A percentile compares a stretch with the other conserved stretches of the same genome.
Conservation (phyloP, 2,888 invertebrate genomes). For the Drosophila suboccidentalis region DNA sequence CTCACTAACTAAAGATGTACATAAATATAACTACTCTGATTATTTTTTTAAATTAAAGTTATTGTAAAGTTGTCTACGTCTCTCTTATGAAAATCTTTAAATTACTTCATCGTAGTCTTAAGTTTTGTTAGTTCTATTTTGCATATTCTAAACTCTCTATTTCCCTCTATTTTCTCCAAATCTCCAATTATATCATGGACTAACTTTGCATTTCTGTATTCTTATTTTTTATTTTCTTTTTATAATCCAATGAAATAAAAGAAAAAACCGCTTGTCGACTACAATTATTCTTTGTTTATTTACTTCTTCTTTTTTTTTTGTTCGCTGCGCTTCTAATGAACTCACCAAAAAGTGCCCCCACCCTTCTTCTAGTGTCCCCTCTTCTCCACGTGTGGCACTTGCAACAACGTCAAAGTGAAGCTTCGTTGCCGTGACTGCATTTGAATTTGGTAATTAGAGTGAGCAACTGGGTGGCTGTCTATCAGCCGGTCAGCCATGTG, state of each 20-base stretch:
- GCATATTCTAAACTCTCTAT: no score
- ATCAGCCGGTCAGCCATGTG: slow-evolving; percentile 77
- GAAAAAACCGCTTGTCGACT: slow-evolving; percentile 17
- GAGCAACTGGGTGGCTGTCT: slow-evolving; percentile 76
- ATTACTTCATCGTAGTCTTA: no score
- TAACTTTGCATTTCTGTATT: no score
- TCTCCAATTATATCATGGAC: no score
- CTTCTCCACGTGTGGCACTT: slow-evolving; percentile 29
- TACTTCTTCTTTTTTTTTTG: background rate
- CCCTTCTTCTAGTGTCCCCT: no score
- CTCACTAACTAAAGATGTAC: no score
- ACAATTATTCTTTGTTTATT: slow-evolving; percentile 11
- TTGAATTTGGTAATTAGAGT: slow-evolving; percentile 69
- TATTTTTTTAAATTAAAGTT: no score
- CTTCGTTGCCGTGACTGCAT: slow-evolving; percentile 66
- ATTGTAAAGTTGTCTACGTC: no score
- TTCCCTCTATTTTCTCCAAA: no score
- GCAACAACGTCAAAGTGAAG: slow-evolving; percentile 45
- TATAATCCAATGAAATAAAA: slow-evolving; percentile 9
- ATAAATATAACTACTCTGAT: no score
- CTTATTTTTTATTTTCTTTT: background rate
- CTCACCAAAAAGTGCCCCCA: slow-evolving; percentile 33
- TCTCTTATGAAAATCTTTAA: no score
- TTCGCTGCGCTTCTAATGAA: slow-evolving; percentile 55
- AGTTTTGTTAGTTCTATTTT: no score